phyloP scores from a whole-genome alignment of 2,797 vertebrate genomes.

The Enteromius afrohamiltoni region DNA sequence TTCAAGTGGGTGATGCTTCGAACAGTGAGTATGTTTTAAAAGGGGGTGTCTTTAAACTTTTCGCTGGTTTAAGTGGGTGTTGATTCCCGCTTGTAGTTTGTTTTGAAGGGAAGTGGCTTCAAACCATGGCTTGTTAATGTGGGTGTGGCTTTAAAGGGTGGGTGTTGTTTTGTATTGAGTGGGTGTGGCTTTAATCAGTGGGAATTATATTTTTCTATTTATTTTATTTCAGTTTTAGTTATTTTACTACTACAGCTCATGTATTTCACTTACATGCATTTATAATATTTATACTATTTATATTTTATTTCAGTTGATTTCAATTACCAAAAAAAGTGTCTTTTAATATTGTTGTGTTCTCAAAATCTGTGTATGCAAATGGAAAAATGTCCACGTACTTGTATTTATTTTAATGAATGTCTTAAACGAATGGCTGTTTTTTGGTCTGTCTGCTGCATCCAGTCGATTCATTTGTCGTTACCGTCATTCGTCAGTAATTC shows the following conservation, averaged over 20 bases:
- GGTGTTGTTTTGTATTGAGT: neutral
- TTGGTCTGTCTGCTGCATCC: neutral
- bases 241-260: neutral
- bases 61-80: neutral
- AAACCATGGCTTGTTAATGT: neutral
- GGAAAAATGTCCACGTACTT: neutral
- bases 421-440: neutral
- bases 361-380: neutral
- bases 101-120: neutral
- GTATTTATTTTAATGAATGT: neutral
- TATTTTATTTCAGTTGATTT: neutral
- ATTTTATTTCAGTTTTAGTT: neutral
- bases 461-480: neutral
- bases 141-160: neutral
- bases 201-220: neutral
- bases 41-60: too few species aligned
- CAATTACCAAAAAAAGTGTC: neutral
- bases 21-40: neutral
- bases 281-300: neutral
- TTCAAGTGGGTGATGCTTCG: neutral
- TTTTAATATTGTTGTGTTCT: neutral
- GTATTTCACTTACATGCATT: neutral
- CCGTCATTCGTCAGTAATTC: neutral
- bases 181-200: neutral
- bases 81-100: neutral